These are phyloP conservation scores for Microctonus hyperodae DNA, from an alignment of 2,888 invertebrate genomes.

Conservation along the genomic window DNA sequence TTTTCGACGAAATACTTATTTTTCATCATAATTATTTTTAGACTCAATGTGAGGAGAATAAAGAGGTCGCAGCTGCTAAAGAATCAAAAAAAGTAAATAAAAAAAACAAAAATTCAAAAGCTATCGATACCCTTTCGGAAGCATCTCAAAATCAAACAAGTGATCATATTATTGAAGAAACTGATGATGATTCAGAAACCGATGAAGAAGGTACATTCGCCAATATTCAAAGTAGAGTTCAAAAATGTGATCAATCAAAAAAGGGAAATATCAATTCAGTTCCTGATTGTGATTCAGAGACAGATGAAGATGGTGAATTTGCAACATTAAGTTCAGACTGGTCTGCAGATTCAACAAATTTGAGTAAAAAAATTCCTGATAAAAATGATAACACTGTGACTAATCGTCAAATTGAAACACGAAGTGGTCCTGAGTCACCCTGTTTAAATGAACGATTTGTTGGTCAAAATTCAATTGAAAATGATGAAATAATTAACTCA, in stretches of 20 bases:
- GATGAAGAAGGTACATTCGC: conserved; percentile 26
- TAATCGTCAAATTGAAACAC: background rate
- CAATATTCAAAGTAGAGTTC: background rate
- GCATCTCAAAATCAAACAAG: too few relatives aligned
- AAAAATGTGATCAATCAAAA: background rate
- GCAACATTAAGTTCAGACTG: background rate
- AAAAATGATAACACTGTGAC: conserved; percentile 21
- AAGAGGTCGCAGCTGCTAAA: too few relatives aligned
- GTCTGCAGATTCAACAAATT: background rate
- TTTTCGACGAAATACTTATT: too few relatives aligned
- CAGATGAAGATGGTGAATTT: conserved; percentile 36
- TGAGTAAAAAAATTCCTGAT: background rate
- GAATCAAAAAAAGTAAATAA: too few relatives aligned
- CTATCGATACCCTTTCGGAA: background rate
- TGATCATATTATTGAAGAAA: conserved; percentile 32
- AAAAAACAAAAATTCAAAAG: too few relatives aligned
- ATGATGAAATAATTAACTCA: background rate
- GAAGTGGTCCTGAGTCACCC: conserved; percentile 29
- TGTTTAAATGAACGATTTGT: conserved; percentile 28
- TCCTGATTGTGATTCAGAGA: conserved; percentile 30
- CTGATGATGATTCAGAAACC: conserved; percentile 33
- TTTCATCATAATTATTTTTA: too few relatives aligned
- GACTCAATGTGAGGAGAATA: too few relatives aligned
- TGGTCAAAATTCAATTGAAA: conserved; percentile 8
- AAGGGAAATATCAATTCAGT: background rate